Evolutionary conservation across 2,113 vertebrate genomes (phyloP).

Genomic region (Lucifuga dentata): DNA sequence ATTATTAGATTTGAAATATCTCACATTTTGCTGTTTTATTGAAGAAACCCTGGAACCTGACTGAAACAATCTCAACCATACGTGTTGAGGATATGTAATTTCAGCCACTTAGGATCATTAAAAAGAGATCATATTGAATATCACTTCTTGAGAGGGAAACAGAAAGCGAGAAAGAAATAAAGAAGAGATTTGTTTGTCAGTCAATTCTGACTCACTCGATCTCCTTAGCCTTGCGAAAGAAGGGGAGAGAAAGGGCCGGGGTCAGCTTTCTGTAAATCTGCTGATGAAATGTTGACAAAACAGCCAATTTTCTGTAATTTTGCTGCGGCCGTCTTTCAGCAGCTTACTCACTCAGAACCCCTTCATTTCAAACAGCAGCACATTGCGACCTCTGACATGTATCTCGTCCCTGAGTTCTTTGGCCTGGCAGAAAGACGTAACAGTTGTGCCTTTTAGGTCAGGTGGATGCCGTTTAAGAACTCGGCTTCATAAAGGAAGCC

Average conservation of each 20-base stretch:
- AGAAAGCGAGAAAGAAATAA: slow-evolving; percentile 85
- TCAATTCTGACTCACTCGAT: slow-evolving; percentile 87
- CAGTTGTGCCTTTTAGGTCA: slow-evolving; percentile 93
- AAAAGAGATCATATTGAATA: slow-evolving; percentile 95
- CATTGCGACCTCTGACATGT: slow-evolving; percentile 88
- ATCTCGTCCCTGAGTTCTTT: slow-evolving; percentile 77
- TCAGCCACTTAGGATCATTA: slow-evolving; percentile 92
- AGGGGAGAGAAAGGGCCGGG: slow-evolving; percentile 70
- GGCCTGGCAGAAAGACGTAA: slow-evolving; percentile 82
- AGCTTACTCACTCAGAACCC: slow-evolving; percentile 85
- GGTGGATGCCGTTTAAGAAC: slow-evolving; percentile 84
- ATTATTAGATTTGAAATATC: slow-evolving; percentile 35
- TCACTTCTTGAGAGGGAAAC: slow-evolving; percentile 84
- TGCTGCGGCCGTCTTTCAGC: slow-evolving; percentile 86
- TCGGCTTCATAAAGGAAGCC: slow-evolving; percentile 83
- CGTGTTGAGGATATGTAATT: slow-evolving; percentile 83
- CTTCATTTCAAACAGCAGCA: slow-evolving; percentile 88
- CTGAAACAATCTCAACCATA: slow-evolving; percentile 66
- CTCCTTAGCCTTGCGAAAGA: slow-evolving; percentile 82
- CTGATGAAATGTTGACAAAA: slow-evolving; percentile 96
- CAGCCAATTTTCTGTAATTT: slow-evolving; percentile 96
- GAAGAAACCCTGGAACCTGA: slow-evolving; percentile 43
- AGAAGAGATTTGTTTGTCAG: slow-evolving; percentile 92
- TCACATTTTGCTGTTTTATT: slow-evolving; percentile 44
- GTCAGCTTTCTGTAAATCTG: slow-evolving; percentile 87